Base-by-base conservation (phyloP, 2,888 invertebrate genomes). In the Octodonta nipae region DNA sequence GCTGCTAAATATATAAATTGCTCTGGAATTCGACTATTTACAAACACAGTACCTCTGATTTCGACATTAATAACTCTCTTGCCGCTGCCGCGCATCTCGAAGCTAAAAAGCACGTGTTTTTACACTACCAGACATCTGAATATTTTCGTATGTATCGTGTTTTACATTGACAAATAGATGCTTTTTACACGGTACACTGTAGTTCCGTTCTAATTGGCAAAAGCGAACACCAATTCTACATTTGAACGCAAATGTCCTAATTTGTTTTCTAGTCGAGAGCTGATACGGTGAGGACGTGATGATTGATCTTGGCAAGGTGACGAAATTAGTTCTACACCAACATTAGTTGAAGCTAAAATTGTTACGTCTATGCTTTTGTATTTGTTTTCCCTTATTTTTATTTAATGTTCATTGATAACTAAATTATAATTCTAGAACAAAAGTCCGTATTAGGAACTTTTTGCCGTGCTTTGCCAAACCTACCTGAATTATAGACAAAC, bases 1-100 rank as follows among this genome's bases (percentile, higher is more conserved):
- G 50, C 50, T 48, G 56, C 60, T 60, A 58, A 58, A 59, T 59
- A 59, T 59, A 58, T 60, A 59, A 58, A 58, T 58, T 53, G 57
- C 51, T 46, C 51, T 55, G 58, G 59, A 55, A 59, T 58, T 56
- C 51, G 56, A 54, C 53, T 52, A 52, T 56, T 54, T 54, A 54
- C 55, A 54, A 55, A 55, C 54, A 55, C 45, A 44, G 47, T 50
- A 50, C 47, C 49, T 47, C 49, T 41, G 48, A 52, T 52, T 51
- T 46, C 37, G 46, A 50, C 51, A 47, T 50, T 51, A 47, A 50
- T 50, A 49, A 46, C 47, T 46, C 40, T 36, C 45, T 13, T 28
- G 11, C n/a, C 16, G 38, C 43, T 38, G n/a, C n/a, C n/a, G n/a
- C n/a, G n/a, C n/a, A n/a, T n/a, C n/a, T n/a, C n/a, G 36, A 30